These are phyloP conservation scores for Habrosyne pyritoides DNA, from an alignment of 2,888 invertebrate genomes.

Conservation along the genomic window DNA sequence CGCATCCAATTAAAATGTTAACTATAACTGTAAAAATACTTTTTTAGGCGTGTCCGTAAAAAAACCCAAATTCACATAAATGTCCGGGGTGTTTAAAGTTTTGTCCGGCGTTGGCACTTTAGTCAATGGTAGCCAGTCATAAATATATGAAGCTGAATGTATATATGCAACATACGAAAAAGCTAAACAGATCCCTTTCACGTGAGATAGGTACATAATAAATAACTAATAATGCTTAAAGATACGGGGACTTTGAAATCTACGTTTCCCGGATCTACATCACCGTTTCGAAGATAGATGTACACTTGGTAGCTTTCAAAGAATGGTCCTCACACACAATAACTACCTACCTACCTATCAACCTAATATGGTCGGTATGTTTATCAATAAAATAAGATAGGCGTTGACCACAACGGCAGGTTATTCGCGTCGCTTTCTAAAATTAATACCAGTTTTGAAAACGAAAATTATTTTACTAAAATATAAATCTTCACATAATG, in stretches of 20 bases:
- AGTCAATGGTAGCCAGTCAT: too few species aligned
- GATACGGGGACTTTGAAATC: background rate
- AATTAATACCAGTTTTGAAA: conserved; percentile 9
- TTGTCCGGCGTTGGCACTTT: too few species aligned
- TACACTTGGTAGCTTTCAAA: background rate
- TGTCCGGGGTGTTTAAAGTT: too few species aligned
- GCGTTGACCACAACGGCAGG: conserved; percentile 7
- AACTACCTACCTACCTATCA: background rate
- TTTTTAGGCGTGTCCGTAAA: too few species aligned
- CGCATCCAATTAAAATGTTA: too few species aligned
- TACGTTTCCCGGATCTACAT: background rate
- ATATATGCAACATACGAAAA: background rate
- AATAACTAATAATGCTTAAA: background rate
- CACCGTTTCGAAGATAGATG: background rate
- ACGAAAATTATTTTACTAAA: conserved; percentile 5
- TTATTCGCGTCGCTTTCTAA: conserved; percentile 12
- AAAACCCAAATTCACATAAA: too few species aligned
- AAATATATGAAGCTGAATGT: too few species aligned
- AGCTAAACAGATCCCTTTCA: conserved; percentile 1
- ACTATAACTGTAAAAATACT: too few species aligned
- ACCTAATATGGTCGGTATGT: background rate
- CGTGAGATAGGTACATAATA: background rate
- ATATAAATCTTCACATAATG: conserved; percentile 10
- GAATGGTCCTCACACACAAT: background rate
- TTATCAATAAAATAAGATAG: conserved; percentile 4